These are phyloP conservation scores for Mesembrinibis cayennensis DNA, from an alignment of 2,113 vertebrate genomes.

Conservation along the genomic window DNA sequence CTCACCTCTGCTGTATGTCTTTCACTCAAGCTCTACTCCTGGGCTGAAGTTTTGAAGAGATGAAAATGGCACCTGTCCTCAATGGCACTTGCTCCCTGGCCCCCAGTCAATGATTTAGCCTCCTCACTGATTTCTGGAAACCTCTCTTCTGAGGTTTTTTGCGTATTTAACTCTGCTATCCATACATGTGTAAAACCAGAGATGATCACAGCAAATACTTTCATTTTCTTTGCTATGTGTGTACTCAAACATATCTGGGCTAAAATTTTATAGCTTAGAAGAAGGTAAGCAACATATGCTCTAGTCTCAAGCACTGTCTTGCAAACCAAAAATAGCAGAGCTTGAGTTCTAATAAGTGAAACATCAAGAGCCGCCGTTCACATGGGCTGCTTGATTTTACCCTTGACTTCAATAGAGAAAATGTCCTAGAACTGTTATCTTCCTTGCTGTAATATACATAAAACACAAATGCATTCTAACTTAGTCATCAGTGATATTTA, in stretches of 20 bases:
- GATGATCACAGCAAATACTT: neutral
- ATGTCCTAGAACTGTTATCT: neutral
- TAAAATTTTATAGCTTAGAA: neutral
- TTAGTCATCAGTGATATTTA: conserved; percentile 47
- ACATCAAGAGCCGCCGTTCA: neutral
- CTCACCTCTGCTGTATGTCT: neutral
- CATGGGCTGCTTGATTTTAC: neutral
- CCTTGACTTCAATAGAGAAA: neutral
- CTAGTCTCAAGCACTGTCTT: neutral
- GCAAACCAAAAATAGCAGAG: neutral
- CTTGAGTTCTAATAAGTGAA: neutral
- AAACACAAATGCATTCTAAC: conserved; percentile 40
- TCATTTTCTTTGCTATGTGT: neutral
- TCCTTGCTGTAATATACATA: conserved; percentile 28
- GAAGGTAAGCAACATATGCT: neutral
- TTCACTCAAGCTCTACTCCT: neutral
- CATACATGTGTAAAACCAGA: neutral
- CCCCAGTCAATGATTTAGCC: neutral
- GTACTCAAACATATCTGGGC: neutral
- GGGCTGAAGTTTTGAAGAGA: neutral
- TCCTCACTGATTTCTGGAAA: neutral
- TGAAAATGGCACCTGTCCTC: neutral
- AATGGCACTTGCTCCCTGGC: neutral
- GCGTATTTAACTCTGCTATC: neutral
- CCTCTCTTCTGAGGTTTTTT: neutral